Base-by-base conservation (phyloP, 2,797 vertebrate genomes). In the Jordanella pulchra region DNA sequence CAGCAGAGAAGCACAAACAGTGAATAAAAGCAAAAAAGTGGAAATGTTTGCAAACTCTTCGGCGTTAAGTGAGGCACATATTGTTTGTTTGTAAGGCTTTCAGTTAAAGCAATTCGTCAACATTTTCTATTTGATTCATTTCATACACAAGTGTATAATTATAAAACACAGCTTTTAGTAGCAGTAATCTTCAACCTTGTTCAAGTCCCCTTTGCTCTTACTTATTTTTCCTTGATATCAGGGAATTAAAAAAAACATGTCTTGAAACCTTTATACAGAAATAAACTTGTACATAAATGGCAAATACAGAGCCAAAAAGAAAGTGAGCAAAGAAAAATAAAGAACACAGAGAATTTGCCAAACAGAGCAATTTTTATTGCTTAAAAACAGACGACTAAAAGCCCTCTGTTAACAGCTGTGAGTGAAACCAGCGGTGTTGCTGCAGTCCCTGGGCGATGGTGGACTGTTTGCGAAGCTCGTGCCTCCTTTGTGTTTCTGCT, bases 381-480 rank as follows among this genome's bases (percentile, higher is more conserved):
- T 85, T 88, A 72, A 93, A 90, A 91, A 88, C 84, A 85, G 87
- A 87, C 70, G 80, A 72, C 73, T 84, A 75, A 88, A 88, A 83
- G 84, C 78, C 86, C 83, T 91, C 79, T 81, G 89, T 89, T 87
- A 89, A 86, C 73, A 58, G 82, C 75, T 82, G 67, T 87, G 88
- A 93, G 87, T 84, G 82, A 90, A 93, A 88, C 85, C 90, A 93
- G 84, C 73, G 78, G 71, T 65, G 80, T 78, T 82, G 80, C 78
- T 65, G 25, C 32, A 44, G 80, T 81, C 89, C 88, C 82, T 76
- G 45, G 81, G 82, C 60, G 44, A 80, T 60, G 47, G 76, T 54
- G 69, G 55, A 72, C 75, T 87, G 86, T 91, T 90, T 87, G 81
- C 61, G 45, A 82, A 77, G 74, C 85, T 84, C 9, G 69, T 44